A percentile compares a stretch with the other conserved stretches of the same genome.
Conservation (phyloP, 2,797 vertebrate species). For the Streptopelia turtur region DNA sequence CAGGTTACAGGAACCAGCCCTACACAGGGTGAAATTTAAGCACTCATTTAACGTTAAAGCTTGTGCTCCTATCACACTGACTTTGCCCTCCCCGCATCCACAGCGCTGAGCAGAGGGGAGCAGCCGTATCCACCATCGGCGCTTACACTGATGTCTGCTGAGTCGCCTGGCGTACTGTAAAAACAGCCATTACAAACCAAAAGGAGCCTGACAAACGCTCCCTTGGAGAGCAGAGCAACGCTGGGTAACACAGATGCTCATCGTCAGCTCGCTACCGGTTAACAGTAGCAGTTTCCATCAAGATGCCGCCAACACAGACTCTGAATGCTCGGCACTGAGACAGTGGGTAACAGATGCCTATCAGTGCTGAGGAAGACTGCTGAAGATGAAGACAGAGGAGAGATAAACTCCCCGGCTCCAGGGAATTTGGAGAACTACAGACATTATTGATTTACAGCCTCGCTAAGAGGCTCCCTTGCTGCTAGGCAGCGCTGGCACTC, state of each 20-base stretch:
- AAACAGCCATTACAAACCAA: neutral
- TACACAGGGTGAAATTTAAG: neutral
- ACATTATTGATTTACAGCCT: neutral
- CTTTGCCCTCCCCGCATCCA: neutral
- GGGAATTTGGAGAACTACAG: neutral
- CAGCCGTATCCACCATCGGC: accelerated
- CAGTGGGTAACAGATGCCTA: neutral
- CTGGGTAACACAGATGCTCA: neutral
- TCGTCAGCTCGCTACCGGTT: neutral
- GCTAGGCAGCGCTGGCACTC: neutral
- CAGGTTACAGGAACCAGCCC: neutral
- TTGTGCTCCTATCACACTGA: neutral
- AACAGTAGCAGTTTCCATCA: neutral
- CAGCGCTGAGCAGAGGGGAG: neutral
- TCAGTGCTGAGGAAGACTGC: neutral
- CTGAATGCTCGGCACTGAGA: neutral
- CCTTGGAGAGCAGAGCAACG: neutral
- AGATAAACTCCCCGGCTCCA: neutral
- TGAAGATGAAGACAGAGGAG: neutral
- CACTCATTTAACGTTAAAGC: accelerated
- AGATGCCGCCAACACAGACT: neutral
- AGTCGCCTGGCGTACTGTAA: accelerated
- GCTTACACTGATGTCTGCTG: neutral
- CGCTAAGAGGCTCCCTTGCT: neutral
- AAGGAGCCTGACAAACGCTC: neutral